A percentile compares a stretch with the other conserved stretches of the same genome.
These are phyloP conservation scores for Melopsittacus undulatus DNA, from an alignment of 2,797 vertebrate genomes.

Conservation along the genomic window DNA sequence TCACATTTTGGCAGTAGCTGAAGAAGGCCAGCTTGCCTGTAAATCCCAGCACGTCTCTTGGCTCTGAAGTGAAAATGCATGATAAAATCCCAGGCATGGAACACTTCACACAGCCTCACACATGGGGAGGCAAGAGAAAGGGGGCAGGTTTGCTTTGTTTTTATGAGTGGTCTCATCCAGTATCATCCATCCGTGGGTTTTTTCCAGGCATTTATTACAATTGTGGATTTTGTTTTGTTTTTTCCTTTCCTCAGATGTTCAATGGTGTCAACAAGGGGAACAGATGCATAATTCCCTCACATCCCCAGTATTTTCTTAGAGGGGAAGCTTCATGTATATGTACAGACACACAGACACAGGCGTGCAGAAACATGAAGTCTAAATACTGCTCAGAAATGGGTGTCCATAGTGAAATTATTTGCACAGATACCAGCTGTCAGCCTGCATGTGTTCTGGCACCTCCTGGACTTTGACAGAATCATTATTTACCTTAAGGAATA, in stretches of 20 bases:
- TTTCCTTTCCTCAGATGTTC: neutral
- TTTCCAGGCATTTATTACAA: neutral
- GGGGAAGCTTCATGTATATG: fast-evolving
- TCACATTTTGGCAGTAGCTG: neutral
- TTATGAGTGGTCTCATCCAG: neutral
- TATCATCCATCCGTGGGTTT: neutral
- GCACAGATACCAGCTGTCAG: neutral
- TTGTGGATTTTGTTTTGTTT: neutral
- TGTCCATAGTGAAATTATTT: neutral
- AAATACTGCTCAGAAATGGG: neutral
- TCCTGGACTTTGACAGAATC: neutral
- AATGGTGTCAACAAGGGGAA: neutral
- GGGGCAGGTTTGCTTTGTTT: neutral
- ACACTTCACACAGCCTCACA: neutral
- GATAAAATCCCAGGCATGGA: neutral
- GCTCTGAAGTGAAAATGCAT: neutral
- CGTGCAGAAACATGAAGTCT: neutral
- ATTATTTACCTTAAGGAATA: neutral
- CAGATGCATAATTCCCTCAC: neutral
- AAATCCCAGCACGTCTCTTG: neutral
- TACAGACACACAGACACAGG: neutral
- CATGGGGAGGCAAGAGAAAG: neutral
- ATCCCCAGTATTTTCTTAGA: neutral
- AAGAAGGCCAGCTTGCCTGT: neutral
- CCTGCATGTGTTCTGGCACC: neutral